These are phyloP conservation scores for Argyrosomus japonicus DNA, from an alignment of 2,113 vertebrate genomes.

Conservation along the genomic window DNA sequence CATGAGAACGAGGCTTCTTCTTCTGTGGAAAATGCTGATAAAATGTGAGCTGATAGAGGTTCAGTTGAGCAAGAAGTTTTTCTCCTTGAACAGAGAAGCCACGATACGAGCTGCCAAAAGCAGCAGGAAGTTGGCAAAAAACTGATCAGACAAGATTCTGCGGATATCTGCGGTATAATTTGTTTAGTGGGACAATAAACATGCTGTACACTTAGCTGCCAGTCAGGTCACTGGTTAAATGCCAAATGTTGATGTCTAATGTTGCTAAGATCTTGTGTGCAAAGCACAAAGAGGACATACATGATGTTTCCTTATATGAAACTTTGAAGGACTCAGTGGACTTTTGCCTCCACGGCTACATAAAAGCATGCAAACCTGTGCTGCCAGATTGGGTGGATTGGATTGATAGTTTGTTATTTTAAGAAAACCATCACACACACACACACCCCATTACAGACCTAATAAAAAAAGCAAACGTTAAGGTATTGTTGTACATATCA, in stretches of 20 bases:
- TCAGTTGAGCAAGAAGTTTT: neutral
- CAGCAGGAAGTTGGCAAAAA: neutral
- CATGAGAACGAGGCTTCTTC: neutral
- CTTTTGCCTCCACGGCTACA: neutral
- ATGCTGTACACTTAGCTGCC: neutral
- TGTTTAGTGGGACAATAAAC: neutral
- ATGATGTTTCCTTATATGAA: neutral
- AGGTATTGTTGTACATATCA: neutral
- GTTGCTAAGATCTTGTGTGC: no score
- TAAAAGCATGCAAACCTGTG: neutral
- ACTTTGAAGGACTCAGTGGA: neutral
- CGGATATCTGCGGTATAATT: neutral
- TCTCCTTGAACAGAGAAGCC: neutral
- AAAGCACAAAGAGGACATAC: neutral
- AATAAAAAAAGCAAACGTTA: neutral
- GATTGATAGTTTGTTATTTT: neutral
- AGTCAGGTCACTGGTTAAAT: neutral
- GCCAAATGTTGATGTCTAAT: no score
- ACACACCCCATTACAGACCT: neutral
- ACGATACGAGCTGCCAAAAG: no score
- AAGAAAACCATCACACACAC: neutral
- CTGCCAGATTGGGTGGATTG: neutral
- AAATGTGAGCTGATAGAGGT: neutral
- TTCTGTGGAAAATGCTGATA: neutral
- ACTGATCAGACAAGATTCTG: neutral